Percentiles rank a stretch among this genome's conserved stretches.
These are phyloP conservation scores for Canis aureus DNA, from an alignment of 2,113 vertebrate genomes.

Conservation along the genomic window DNA sequence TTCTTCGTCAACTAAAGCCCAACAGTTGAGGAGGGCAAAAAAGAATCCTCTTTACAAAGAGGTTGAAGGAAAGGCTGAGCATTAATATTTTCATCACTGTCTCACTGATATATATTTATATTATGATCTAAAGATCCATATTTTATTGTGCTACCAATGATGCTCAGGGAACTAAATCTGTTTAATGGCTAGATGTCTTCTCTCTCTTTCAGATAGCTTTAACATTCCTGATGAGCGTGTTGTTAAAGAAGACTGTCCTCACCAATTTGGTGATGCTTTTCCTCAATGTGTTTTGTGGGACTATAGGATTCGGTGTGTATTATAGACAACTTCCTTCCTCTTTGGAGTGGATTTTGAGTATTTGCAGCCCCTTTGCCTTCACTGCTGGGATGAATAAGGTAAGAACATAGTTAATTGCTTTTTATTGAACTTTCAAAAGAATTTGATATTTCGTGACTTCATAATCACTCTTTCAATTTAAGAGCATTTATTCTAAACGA, in stretches of 20 bases:
- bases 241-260: conserved; percentile 92
- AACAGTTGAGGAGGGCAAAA: neutral
- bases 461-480: neutral
- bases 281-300: conserved; percentile 91
- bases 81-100: neutral
- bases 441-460: neutral
- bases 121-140: neutral
- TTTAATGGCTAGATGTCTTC: neutral
- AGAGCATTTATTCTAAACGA: neutral
- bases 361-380: conserved; percentile 94
- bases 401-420: neutral
- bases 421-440: neutral
- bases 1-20: neutral
- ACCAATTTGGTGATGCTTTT: conserved; percentile 89
- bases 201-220: conserved; percentile 90
- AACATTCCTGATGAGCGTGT: conserved; percentile 93
- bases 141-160: neutral
- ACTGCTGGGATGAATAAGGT: conserved; percentile 93
- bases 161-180: neutral
- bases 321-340: conserved; percentile 90
- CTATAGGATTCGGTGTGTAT: conserved; percentile 90
- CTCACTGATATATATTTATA: neutral
- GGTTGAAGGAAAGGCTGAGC: neutral
- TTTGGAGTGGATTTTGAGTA: conserved; percentile 90
- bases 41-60: neutral